Base-by-base conservation (phyloP, 35 echinoderm and acorn worm genomes). In the Eucidaris tribuloides region DNA sequence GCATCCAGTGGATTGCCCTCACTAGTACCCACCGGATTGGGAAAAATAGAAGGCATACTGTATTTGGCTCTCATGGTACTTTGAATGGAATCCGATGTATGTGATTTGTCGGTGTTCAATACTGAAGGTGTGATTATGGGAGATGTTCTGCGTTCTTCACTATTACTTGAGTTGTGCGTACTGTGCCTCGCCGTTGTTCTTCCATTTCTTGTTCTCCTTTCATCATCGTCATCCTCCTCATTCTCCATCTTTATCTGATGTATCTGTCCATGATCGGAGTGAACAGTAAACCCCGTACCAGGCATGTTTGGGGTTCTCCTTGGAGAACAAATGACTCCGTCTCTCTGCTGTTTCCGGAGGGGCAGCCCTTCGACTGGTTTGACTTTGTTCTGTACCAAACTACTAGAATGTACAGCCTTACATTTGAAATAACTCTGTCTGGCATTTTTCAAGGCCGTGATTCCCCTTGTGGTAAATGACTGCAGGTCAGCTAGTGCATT, bases 1-100 rank as follows among this genome's bases (percentile, higher is more conserved):
- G 68, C 68, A 44, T 74, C 68, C n/a, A 74, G 37, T 7, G 68
- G 68, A 41, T 74, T 74, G n/a, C 68, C 68, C 34, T 74, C 39
- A 74, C 68, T 74, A 40, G 68, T 40, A 74, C 35, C 25, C 9
- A 40, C 41, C 24, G 68, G n/a, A n/a, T n/a, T 24, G 36, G 68
- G 37, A 40, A 74, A 74, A 42, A 74, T 9, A 7, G 68, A 74
- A 22, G 68, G 68, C 68, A 74, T 74, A 19, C 24, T 22, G 37
- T 74, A 74, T 2, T 33, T 44, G 40, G 68, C 36, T 35, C 29
- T 19, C 24, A 36, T 20, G 7, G 68, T 33, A 18, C 28, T 74
- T n/a, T 22, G 11, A 44, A 42, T 74, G 5, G 30, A 42, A 38
- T 74, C 68, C 44, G 68, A 40, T 33, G 68, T 74, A 2, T 24